A percentile compares a stretch with the other conserved stretches of the same genome.
These are phyloP conservation scores for Pogonognathellus flavescens DNA, from an alignment of 1,140 invertebrate species.

Conservation along the genomic window DNA sequence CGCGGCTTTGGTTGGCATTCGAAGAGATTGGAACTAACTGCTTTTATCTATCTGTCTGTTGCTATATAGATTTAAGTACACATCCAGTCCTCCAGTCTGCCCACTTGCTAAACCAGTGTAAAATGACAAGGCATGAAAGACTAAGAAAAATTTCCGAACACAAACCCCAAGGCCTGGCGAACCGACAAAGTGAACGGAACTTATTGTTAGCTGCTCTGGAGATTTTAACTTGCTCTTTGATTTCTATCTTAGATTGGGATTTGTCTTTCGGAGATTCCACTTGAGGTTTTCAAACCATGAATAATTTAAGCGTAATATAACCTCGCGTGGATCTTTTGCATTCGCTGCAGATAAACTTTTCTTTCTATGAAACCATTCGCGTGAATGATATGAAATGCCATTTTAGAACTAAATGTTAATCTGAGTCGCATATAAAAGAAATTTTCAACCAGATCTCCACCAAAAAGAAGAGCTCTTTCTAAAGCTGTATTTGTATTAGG, in stretches of 20 bases:
- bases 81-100: too few relatives aligned
- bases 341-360: neutral
- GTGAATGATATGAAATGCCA: neutral
- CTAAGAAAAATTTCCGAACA: neutral
- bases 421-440: too few relatives aligned
- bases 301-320: neutral
- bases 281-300: constrained; percentile 44
- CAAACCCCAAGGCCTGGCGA: neutral
- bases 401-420: neutral
- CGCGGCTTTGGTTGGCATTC: constrained; percentile 2
- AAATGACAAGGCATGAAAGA: neutral
- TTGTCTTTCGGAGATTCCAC: constrained; percentile 27
- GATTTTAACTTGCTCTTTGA: constrained; percentile 46
- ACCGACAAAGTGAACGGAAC: constrained; percentile 47
- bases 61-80: too few relatives aligned
- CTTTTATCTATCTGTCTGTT: too few relatives aligned
- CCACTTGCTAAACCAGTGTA: neutral
- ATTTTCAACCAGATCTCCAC: too few relatives aligned
- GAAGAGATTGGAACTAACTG: constrained; percentile 41
- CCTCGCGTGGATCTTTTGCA: neutral
- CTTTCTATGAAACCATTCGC: neutral
- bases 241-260: constrained; percentile 37
- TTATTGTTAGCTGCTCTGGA: constrained; percentile 47
- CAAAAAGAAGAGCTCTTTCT: neutral
- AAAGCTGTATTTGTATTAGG: too few relatives aligned